These are phyloP conservation scores for Lindbergichthys nudifrons DNA, from an alignment of 2,797 vertebrate genomes.

Conservation along the genomic window DNA sequence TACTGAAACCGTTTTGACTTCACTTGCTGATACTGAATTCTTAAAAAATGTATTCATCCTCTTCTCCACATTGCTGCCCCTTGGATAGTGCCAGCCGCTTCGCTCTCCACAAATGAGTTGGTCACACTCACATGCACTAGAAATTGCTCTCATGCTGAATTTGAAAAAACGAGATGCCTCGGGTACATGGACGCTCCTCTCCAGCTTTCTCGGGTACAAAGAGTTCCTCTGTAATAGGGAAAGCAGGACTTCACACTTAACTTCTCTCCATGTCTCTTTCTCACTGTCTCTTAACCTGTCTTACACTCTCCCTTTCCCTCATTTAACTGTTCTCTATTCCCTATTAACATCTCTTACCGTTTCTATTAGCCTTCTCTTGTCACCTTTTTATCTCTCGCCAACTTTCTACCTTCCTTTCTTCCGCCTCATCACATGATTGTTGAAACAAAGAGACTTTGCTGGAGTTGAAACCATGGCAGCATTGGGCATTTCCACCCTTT, in stretches of 20 bases:
- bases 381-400: too few relatives aligned
- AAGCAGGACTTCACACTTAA: constrained; percentile 47
- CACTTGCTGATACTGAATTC: constrained; percentile 10
- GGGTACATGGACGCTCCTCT: constrained; percentile 37
- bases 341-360: constrained; percentile 44
- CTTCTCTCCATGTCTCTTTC: constrained; percentile 7
- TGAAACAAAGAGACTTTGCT: constrained; percentile 52
- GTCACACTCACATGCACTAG: constrained; percentile 34
- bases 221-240: constrained; percentile 40
- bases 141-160: constrained; percentile 45
- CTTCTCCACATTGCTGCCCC: constrained; percentile 11
- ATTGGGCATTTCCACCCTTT: constrained; percentile 49
- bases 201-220: constrained; percentile 47
- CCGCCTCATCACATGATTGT: constrained; percentile 42
- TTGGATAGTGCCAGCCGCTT: constrained; percentile 14
- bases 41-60: constrained; percentile 33
- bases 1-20: constrained; percentile 3
- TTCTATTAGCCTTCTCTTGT: constrained; percentile 45
- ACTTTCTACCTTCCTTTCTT: constrained; percentile 16
- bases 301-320: constrained; percentile 30
- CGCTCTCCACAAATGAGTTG: constrained; percentile 33
- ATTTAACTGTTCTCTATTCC: constrained; percentile 63
- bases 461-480: constrained; percentile 30
- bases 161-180: constrained; percentile 23
- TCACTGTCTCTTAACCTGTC: background rate